Evolutionary conservation across 2,113 vertebrate genomes (phyloP), one percentile per base, ranked within the genome.

Genomic region (Podarcis cretensis): DNA sequence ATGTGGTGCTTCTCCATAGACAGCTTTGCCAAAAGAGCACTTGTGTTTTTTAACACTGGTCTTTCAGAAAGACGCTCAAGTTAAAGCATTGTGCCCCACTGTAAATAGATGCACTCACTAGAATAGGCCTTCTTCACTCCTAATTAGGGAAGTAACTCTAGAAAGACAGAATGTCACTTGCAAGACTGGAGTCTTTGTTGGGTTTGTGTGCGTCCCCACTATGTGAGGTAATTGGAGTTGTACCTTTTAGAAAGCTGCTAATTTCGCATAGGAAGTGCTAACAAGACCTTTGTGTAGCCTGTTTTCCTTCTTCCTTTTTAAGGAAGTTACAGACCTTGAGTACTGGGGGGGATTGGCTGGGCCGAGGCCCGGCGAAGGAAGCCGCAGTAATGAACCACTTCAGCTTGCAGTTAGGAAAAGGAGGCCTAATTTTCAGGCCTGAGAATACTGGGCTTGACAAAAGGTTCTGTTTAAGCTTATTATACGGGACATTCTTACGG

Each of bases 181-280:
- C 97, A 96, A 95, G 97, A 97, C 97, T 96, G 95, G 94, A 96
- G 92, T 93, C 93, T 98, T 97, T 98, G 97, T 97, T 95, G 95
- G 86, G 95, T 97, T 97, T 97, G 97, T 97, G 96, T 97, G 95
- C 94, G 97, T 98, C 98, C 96, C 98, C 97, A 98, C 97, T 98
- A 98, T 98, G 98, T 98, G 97, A 98, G 98, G 98, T 99, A 99
- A 99, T 99, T 99, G 98, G 98, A 98, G 98, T 98, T 98, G 98
- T 98, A 99, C 98, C 98, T 99, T 99, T 98, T 97, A 98, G 98
- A 99, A 99, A 98, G 98, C 98, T 98, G 98, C 98, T 99, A 99
- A 99, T 99, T 99, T 99, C 97, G 96, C 98, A 98, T 98, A 99
- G 99, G 99, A 99, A 99, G 99, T 99, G 98, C 98, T 99, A 99